phyloP scores from a whole-genome alignment of 2,797 vertebrate genomes.

The Apodemus agrarius region DNA sequence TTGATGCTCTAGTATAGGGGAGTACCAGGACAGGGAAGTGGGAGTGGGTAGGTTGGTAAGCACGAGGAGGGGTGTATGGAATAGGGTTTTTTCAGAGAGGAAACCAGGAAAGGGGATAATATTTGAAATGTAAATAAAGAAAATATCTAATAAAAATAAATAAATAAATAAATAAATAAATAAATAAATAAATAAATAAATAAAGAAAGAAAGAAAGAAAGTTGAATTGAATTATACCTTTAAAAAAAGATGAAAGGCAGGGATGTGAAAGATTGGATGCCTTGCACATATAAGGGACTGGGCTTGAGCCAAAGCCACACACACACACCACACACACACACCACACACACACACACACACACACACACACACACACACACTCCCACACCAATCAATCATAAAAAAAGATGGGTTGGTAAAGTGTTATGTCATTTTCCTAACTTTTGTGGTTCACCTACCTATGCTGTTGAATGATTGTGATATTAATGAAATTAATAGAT shows the following conservation, averaged over 20 bases:
- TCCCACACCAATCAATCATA: not conserved
- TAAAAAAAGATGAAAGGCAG: not conserved
- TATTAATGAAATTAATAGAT: constrained; percentile 46
- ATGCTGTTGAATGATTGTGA: not conserved
- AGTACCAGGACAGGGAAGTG: too few species aligned
- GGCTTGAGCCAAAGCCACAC: not conserved
- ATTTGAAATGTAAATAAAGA: too few species aligned
- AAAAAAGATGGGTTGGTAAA: not conserved
- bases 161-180: too few species aligned
- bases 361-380: not conserved
- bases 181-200: too few species aligned
- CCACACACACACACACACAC: not conserved
- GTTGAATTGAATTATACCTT: too few species aligned
- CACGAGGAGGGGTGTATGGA: too few species aligned
- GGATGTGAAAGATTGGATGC: not conserved
- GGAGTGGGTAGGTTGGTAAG: too few species aligned
- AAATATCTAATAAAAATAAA: too few species aligned
- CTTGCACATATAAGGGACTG: not conserved
- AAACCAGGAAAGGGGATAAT: too few species aligned
- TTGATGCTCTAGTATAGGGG: too few species aligned
- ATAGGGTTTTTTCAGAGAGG: too few species aligned
- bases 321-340: not conserved
- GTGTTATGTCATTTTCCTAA: not conserved
- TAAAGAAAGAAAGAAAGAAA: too few species aligned
- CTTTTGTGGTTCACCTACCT: not conserved